phyloP scores from a whole-genome alignment of 2,113 vertebrate species.

The Perognathus longimembris region DNA sequence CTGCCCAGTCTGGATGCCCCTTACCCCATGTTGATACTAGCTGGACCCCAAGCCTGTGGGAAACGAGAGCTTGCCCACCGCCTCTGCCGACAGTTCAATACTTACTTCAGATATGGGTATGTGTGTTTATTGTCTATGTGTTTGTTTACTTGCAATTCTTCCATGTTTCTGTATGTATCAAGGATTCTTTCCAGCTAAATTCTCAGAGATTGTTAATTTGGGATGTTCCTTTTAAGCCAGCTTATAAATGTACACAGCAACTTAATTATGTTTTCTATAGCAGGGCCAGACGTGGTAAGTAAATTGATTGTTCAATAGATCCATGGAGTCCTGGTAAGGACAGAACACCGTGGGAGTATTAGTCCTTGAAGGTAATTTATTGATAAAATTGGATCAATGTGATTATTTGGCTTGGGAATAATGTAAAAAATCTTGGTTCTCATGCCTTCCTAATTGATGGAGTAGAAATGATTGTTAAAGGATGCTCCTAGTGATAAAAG shows the following conservation, averaged over 20 bases:
- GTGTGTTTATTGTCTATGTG: conserved; percentile 32
- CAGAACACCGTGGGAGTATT: background rate
- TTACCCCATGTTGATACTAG: conserved; percentile 94
- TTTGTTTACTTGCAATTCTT: no score
- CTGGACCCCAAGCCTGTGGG: conserved; percentile 92
- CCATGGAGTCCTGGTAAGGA: background rate
- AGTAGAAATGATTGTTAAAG: background rate
- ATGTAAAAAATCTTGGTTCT: background rate
- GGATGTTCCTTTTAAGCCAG: background rate
- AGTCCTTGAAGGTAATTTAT: background rate
- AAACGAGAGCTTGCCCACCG: conserved; percentile 92
- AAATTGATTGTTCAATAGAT: background rate
- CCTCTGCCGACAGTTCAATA: conserved; percentile 91
- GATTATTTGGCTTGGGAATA: background rate
- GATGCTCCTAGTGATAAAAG: background rate
- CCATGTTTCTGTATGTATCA: no score
- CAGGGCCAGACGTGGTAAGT: background rate
- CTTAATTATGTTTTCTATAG: background rate
- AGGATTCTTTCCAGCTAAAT: background rate
- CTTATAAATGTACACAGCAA: background rate
- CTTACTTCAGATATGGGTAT: conserved; percentile 94
- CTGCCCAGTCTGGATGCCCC: conserved; percentile 87
- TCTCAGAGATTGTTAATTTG: background rate
- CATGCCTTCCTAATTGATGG: background rate
- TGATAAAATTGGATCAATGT: background rate